phyloP scores from a whole-genome alignment of 2,113 vertebrate genomes.

The Oxyruncus cristatus region DNA sequence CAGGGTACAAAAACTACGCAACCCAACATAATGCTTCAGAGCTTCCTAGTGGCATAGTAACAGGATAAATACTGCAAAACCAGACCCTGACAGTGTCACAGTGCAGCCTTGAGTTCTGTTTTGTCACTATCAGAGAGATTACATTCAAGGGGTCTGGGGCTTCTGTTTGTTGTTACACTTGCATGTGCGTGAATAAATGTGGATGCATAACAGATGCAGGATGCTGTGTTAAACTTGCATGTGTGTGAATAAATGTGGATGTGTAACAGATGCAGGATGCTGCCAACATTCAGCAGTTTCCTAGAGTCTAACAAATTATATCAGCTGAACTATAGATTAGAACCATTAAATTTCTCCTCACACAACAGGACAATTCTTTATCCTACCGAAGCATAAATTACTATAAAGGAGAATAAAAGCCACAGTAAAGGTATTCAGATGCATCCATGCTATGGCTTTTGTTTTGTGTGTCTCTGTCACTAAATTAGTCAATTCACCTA shows the following conservation, averaged over 20 bases:
- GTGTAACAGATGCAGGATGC: neutral
- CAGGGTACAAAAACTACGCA: neutral
- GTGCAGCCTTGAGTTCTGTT: neutral
- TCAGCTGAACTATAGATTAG: neutral
- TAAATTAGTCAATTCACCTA: too few species aligned
- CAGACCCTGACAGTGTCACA: neutral
- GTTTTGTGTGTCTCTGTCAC: neutral
- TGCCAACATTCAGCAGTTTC: neutral
- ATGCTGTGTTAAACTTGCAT: neutral
- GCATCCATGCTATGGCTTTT: neutral
- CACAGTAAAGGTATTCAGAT: neutral
- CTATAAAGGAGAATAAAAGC: neutral
- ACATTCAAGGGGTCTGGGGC: neutral
- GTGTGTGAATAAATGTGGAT: neutral
- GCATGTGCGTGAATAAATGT: neutral
- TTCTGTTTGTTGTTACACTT: neutral
- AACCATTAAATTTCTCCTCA: neutral
- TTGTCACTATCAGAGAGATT: neutral
- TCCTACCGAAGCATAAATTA: neutral
- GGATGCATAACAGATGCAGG: fast-evolving
- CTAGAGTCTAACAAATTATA: neutral
- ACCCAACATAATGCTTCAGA: neutral
- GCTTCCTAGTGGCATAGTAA: neutral
- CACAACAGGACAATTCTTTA: neutral
- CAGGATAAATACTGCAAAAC: neutral